phyloP scores from a whole-genome alignment of 2,113 vertebrate genomes.

The Xenopus tropicalis region UCB_Xtro_10.0 CM004449.2:85443501-85444000 shows the following conservation, averaged over 20 bases:
- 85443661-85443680: too few species aligned
- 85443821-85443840: background rate
- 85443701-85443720: background rate
- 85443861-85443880: constrained; percentile 2
- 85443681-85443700: background rate
- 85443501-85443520: too few species aligned
- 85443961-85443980: constrained; percentile 37
- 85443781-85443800: too few species aligned
- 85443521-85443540: too few species aligned
- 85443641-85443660: too few species aligned
- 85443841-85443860: constrained; percentile 10
- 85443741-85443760: background rate
- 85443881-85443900: constrained; percentile 23
- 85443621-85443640: too few species aligned
- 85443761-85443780: too few species aligned
- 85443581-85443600: too few species aligned
- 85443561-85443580: too few species aligned
- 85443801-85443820: background rate
- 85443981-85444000: constrained; percentile 45
- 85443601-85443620: too few species aligned
- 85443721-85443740: background rate
- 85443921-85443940: constrained; percentile 27
- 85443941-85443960: constrained; percentile 44
- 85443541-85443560: too few species aligned
- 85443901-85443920: constrained; percentile 25